Evolutionary conservation across 2,888 invertebrate genomes (phyloP).

Genomic region (Chirona hameri): DNA sequence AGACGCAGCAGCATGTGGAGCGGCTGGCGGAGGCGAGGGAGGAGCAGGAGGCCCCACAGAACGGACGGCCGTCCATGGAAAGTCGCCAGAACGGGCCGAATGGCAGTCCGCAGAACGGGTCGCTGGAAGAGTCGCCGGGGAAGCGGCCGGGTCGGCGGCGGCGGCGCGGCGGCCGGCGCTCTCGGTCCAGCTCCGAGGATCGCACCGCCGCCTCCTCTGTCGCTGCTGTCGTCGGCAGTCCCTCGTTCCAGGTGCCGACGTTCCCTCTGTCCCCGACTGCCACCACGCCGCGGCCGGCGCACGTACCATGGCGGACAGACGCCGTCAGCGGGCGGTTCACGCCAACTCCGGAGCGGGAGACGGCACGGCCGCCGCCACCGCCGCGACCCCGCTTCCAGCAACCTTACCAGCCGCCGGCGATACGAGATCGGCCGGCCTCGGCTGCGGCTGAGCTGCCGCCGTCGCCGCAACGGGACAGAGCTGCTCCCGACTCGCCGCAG

Average conservation of each 20-base stretch:
- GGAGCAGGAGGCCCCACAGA: neutral
- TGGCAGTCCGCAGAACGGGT: neutral
- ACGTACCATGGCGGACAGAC: constrained; percentile 3
- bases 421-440: constrained; percentile 35
- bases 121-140: neutral
- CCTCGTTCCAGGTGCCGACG: neutral
- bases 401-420: constrained; percentile 2
- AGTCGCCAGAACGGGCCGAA: neutral
- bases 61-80: neutral
- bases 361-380: neutral
- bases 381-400: constrained; percentile 1
- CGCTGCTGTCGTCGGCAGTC: neutral
- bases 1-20: neutral
- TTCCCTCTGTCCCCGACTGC: constrained; percentile 4
- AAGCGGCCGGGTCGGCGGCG: constrained; percentile 1
- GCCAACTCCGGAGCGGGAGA: neutral
- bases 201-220: neutral
- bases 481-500: neutral
- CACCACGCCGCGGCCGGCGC: constrained; percentile 1
- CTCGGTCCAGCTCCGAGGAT: constrained; percentile 1
- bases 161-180: constrained; percentile 1
- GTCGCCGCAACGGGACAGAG: neutral
- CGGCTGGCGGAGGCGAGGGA: neutral
- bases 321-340: neutral
- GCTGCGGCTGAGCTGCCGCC: constrained; percentile 35